These are phyloP conservation scores for Polyommatus icarus DNA, from an alignment of 2,888 invertebrate species.

Conservation along the genomic window DNA sequence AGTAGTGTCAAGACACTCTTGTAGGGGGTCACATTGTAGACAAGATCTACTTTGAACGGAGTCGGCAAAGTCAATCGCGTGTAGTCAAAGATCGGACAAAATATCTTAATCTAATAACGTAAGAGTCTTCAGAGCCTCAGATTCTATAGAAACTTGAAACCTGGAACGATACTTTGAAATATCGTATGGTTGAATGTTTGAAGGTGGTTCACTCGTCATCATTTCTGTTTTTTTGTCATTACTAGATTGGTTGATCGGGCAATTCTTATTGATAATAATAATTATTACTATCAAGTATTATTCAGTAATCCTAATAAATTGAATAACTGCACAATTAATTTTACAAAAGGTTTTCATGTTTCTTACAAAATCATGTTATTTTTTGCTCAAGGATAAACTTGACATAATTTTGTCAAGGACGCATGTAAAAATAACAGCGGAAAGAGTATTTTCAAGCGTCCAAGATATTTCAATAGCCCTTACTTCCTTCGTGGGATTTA, in stretches of 20 bases:
- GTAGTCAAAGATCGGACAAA: slow-evolving; percentile 38
- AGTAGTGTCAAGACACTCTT: slow-evolving; percentile 68
- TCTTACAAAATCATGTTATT: background rate
- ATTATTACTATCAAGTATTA: too few species aligned
- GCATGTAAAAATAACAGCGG: slow-evolving; percentile 35
- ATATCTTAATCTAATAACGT: slow-evolving; percentile 37
- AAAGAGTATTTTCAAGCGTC: slow-evolving; percentile 37
- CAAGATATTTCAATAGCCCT: slow-evolving; percentile 51
- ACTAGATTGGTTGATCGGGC: background rate
- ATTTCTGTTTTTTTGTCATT: background rate
- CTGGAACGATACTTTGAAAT: background rate
- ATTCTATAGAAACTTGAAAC: background rate
- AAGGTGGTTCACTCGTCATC: background rate
- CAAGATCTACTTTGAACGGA: slow-evolving; percentile 58
- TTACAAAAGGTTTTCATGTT: background rate
- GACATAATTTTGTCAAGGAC: slow-evolving; percentile 37
- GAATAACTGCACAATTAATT: too few species aligned
- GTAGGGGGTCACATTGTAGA: slow-evolving; percentile 63
- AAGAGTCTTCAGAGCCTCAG: background rate
- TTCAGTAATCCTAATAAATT: too few species aligned
- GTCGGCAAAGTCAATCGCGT: slow-evolving; percentile 39
- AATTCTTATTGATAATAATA: background rate
- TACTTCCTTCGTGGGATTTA: slow-evolving; percentile 48
- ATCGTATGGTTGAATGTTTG: background rate
- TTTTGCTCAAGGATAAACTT: slow-evolving; percentile 33